Conservation (phyloP, 2,113 vertebrate species). For the Python bivittatus region DNA sequence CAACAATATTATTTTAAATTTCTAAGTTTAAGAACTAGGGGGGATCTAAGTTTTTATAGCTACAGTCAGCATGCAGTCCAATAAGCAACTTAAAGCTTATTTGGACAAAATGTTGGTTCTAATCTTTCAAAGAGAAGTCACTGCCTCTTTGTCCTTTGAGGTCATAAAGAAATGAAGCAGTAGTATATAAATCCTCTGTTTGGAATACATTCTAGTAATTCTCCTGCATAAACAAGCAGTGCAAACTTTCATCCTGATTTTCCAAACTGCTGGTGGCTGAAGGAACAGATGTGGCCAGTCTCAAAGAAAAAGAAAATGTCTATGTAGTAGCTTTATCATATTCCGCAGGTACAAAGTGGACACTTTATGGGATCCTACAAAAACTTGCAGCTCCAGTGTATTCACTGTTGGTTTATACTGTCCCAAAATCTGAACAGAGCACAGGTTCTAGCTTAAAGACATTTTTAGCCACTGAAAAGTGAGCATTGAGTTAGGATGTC, state of each 20-base stretch:
- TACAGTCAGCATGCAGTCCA: not conserved
- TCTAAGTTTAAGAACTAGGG: not conserved
- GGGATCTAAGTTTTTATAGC: not conserved
- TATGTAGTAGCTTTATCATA: conserved; percentile 45
- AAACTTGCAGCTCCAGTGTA: conserved; percentile 53
- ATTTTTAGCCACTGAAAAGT: not conserved
- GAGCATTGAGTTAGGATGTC: not conserved
- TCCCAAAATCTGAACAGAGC: conserved; percentile 31
- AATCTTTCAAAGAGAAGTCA: conserved; percentile 17
- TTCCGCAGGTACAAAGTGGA: conserved; percentile 42
- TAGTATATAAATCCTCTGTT: not conserved
- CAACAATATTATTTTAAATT: not conserved
- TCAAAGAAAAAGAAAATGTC: conserved; percentile 53
- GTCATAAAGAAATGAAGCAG: conserved; percentile 38
- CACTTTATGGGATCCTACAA: conserved; percentile 48
- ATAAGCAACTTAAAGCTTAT: not conserved
- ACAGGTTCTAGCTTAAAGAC: conserved; percentile 28
- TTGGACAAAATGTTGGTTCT: not conserved
- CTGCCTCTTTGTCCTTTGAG: conserved; percentile 13
- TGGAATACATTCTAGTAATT: conserved; percentile 56
- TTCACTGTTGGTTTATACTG: conserved; percentile 60
- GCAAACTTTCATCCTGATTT: conserved; percentile 45
- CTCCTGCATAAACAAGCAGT: conserved; percentile 54
- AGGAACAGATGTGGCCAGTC: conserved; percentile 60
- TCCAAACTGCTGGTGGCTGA: conserved; percentile 55